These are phyloP conservation scores for Oreohelix idahoensis DNA, from an alignment of 1,140 invertebrate genomes.

Conservation along the genomic window DNA sequence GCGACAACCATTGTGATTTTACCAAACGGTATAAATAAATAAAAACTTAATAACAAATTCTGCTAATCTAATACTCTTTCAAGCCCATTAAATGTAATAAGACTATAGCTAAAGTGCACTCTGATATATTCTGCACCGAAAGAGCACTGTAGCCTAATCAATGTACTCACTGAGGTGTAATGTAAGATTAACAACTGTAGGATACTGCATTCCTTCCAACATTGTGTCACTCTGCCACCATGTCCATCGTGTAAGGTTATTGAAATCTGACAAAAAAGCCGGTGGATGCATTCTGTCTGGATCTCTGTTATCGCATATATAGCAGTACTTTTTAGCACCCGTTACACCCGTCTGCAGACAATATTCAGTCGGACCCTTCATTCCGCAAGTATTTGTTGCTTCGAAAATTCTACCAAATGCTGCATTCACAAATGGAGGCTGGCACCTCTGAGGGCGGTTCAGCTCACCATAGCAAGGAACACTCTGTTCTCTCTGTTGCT, in stretches of 20 bases:
- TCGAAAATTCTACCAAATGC: slow-evolving; percentile 87
- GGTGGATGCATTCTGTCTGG: slow-evolving; percentile 80
- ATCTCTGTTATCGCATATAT: slow-evolving; percentile 76
- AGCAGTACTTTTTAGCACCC: slow-evolving; percentile 77
- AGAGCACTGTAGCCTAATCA: too few relatives aligned
- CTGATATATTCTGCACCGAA: too few relatives aligned
- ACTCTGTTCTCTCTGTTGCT: slow-evolving; percentile 39
- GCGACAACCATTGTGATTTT: too few relatives aligned
- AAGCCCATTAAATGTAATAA: too few relatives aligned
- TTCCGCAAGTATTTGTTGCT: slow-evolving; percentile 95
- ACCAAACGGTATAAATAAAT: too few relatives aligned
- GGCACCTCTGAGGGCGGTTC: slow-evolving; percentile 83
- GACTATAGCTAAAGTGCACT: too few relatives aligned
- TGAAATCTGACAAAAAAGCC: slow-evolving; percentile 90
- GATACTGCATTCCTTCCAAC: slow-evolving; percentile 90
- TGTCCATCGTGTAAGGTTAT: slow-evolving; percentile 89
- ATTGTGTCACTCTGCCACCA: slow-evolving; percentile 99
- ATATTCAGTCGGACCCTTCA: slow-evolving; percentile 74
- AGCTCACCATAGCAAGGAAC: slow-evolving; percentile 74
- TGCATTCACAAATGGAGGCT: slow-evolving; percentile 96
- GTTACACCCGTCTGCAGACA: slow-evolving; percentile 88
- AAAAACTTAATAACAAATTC: too few relatives aligned
- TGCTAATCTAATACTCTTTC: too few relatives aligned
- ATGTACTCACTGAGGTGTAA: slow-evolving; percentile 84
- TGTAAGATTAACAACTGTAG: slow-evolving; percentile 92